These are phyloP conservation scores for Drosophila rellima DNA, from an alignment of 2,888 invertebrate species.

Conservation along the genomic window DNA sequence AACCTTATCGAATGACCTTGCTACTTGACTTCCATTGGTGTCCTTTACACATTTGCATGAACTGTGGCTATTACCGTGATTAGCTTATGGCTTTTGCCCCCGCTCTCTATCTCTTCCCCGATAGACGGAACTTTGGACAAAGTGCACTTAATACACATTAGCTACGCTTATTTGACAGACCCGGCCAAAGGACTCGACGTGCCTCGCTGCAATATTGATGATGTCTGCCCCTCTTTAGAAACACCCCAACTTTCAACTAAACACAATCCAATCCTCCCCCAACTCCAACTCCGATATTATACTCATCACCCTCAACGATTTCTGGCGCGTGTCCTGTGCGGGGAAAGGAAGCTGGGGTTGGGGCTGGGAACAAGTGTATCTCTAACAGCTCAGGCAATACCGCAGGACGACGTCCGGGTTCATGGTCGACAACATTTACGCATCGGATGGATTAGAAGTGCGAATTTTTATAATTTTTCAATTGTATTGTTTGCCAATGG, in stretches of 20 bases:
- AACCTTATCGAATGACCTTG: constrained; percentile 49
- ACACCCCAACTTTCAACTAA: constrained; percentile 8
- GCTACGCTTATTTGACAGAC: constrained; percentile 80
- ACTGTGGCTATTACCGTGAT: constrained; percentile 72
- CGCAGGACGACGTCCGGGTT: constrained; percentile 52
- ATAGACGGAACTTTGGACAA: constrained; percentile 28
- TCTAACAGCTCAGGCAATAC: constrained; percentile 56
- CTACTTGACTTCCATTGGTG: constrained; percentile 67
- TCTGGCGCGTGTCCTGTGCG: constrained; percentile 57
- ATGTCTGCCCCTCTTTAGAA: constrained; percentile 54
- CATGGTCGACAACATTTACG: constrained; percentile 55
- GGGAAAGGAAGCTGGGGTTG: neutral
- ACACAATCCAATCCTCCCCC: constrained; percentile 5
- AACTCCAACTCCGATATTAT: too few species aligned
- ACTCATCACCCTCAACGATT: constrained; percentile 24
- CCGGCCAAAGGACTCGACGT: constrained; percentile 26
- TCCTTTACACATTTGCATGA: constrained; percentile 68
- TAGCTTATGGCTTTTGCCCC: constrained; percentile 45
- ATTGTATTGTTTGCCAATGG: constrained; percentile 67
- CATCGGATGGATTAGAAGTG: constrained; percentile 66
- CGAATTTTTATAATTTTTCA: constrained; percentile 82
- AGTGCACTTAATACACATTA: constrained; percentile 81
- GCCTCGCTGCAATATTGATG: constrained; percentile 71
- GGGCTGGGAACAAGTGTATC: constrained; percentile 74
- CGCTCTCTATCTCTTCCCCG: neutral